phyloP scores from a whole-genome alignment of 2,888 invertebrate genomes.

The Alloplasta piceator region DNA sequence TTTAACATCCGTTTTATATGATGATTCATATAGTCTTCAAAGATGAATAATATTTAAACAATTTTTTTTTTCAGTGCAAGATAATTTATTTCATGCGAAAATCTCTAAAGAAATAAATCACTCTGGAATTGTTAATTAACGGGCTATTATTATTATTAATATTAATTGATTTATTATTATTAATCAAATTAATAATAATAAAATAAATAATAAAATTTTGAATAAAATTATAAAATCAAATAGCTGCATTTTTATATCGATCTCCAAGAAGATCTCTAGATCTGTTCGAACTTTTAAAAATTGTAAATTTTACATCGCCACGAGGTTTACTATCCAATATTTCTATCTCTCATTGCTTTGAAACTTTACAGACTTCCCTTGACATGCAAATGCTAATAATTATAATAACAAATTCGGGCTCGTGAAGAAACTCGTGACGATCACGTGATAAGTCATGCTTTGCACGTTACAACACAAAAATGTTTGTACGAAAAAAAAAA shows the following conservation, averaged over 20 bases:
- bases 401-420: conserved; percentile 78
- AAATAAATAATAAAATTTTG: neutral
- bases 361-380: conserved; percentile 72
- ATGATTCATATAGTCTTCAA: neutral
- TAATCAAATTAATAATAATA: neutral
- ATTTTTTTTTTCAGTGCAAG: neutral
- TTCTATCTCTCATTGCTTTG: conserved; percentile 31
- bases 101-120: too few species aligned
- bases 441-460: conserved; percentile 74
- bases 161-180: too few species aligned
- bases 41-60: neutral
- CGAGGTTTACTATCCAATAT: neutral
- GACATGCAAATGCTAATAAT: conserved; percentile 77
- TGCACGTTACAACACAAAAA: conserved; percentile 1
- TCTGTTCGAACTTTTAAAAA: conserved; percentile 27
- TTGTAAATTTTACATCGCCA: conserved; percentile 34
- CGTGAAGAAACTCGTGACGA: conserved; percentile 71
- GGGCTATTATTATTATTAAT: too few species aligned
- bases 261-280: neutral
- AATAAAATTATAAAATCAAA: neutral
- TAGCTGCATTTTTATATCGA: too few species aligned
- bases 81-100: too few species aligned
- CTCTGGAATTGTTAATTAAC: too few species aligned
- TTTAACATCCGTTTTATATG: neutral
- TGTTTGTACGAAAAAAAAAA: conserved; percentile 10